Conservation (phyloP, 2,797 vertebrate species). For the Hybognathus amarus region DNA sequence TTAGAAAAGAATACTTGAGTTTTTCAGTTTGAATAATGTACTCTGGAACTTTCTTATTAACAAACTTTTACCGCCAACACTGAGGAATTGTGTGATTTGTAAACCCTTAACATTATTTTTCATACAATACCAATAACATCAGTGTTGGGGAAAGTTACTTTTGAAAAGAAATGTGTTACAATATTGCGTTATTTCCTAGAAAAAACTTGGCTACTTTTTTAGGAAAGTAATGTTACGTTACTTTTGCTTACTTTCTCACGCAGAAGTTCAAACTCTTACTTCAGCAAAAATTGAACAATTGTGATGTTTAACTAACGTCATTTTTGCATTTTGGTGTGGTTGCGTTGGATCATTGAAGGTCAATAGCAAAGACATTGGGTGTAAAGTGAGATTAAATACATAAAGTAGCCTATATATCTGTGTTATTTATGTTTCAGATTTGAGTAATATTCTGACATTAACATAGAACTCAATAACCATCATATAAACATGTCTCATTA, state of each 20-base stretch:
- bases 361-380: background rate
- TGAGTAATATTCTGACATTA: background rate
- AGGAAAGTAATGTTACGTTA: background rate
- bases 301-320: background rate
- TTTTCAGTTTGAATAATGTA: constrained; percentile 2
- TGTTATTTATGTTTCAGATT: background rate
- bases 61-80: background rate
- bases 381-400: background rate
- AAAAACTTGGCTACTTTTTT: background rate
- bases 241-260: background rate
- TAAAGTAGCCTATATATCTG: background rate
- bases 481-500: too few species aligned
- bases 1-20: background rate
- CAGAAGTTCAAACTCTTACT: too few species aligned
- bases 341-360: background rate
- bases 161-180: background rate
- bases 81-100: background rate
- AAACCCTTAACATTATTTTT: background rate
- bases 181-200: background rate
- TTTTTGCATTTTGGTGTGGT: background rate
- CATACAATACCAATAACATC: background rate
- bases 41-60: background rate
- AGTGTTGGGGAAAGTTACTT: background rate
- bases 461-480: background rate
- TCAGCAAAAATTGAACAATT: background rate